Conservation (phyloP, 1,140 invertebrate species). For the Thrips palmi region DNA sequence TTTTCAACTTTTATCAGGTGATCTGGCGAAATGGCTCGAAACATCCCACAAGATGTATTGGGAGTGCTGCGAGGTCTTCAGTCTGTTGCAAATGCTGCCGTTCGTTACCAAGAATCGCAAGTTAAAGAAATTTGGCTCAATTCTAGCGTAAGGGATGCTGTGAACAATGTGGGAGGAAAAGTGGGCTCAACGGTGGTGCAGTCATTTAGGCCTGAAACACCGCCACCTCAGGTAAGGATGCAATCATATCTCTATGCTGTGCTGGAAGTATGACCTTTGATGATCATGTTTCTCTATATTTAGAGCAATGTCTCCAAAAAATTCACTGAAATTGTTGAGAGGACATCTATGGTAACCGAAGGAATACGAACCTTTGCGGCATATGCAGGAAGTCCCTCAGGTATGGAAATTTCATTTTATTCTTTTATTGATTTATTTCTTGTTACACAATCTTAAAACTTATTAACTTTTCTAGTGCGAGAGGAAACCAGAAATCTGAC, state of each 20-base stretch:
- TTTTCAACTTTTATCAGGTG: too few relatives aligned
- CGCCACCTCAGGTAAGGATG: conserved; percentile 17
- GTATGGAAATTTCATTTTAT: too few relatives aligned
- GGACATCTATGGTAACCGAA: conserved; percentile 21
- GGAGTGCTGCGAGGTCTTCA: conserved; percentile 38
- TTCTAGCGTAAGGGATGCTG: conserved; percentile 33
- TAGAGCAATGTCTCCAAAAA: conserved; percentile 14
- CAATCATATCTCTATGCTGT: conserved; percentile 15
- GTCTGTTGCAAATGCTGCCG: conserved; percentile 33
- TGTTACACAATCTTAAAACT: too few relatives aligned
- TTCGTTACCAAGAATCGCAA: conserved; percentile 33
- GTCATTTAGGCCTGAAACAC: background rate
- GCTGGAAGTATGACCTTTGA: conserved; percentile 15
- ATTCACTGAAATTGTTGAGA: conserved; percentile 18
- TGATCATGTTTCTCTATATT: conserved; percentile 12
- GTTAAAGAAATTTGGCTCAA: conserved; percentile 37
- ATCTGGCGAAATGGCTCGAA: conserved; percentile 35
- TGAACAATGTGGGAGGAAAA: conserved; percentile 18
- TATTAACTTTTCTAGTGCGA: conserved; percentile 7
- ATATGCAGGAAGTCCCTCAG: conserved; percentile 15
- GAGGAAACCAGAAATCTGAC: conserved; percentile 6
- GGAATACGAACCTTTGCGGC: conserved; percentile 20
- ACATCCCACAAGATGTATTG: conserved; percentile 31
- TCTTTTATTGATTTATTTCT: too few relatives aligned
- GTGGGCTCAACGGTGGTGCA: background rate